A percentile compares a stretch with the other conserved stretches of the same genome.
Evolutionary conservation across 2,797 vertebrate species (phyloP).

Genomic region (Manis javanica): DNA sequence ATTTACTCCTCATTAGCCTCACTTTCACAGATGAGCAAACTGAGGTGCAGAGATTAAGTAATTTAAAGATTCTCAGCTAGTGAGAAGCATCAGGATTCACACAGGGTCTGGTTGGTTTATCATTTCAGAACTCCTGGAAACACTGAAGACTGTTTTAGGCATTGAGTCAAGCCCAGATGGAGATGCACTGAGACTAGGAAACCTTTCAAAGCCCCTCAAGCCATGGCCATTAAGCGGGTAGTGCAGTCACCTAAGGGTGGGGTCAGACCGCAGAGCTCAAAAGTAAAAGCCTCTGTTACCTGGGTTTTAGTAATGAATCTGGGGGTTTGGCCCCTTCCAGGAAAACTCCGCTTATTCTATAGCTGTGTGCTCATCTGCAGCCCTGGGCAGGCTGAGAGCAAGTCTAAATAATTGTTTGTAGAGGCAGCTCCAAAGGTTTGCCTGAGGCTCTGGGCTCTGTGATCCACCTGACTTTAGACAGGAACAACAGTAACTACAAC

Average conservation of each 20-base stretch:
- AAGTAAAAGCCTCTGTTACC: background rate
- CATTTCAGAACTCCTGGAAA: background rate
- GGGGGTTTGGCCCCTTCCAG: background rate
- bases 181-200: background rate
- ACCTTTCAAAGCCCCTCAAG: background rate
- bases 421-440: background rate
- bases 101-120: background rate
- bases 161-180: background rate
- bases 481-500: background rate
- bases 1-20: background rate
- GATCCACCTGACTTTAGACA: background rate
- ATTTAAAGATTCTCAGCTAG: background rate
- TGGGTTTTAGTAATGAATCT: background rate
- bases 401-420: constrained; percentile 16
- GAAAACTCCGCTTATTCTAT: background rate
- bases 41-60: background rate
- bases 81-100: background rate
- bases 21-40: constrained; percentile 14
- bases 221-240: background rate
- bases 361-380: background rate
- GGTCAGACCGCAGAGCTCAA: background rate
- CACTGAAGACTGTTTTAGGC: background rate
- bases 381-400: background rate
- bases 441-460: background rate
- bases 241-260: background rate